Evolutionary conservation across 2,113 vertebrate species (phyloP), one percentile per base, ranked within the genome.

Genomic region (Gymnogyps californianus): DNA sequence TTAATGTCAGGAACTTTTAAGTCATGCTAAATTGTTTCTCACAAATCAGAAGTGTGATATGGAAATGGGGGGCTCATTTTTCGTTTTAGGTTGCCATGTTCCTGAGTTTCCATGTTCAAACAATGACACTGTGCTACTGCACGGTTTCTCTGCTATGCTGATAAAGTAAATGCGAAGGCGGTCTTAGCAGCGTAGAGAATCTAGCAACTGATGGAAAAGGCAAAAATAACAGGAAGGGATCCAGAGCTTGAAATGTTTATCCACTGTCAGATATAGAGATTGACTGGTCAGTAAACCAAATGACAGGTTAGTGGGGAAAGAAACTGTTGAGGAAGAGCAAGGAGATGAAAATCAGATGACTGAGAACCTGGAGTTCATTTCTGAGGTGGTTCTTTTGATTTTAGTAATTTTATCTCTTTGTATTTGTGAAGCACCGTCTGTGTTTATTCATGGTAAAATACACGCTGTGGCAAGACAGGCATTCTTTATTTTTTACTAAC

Each of bases 401-500:
- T 90, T 24, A 61, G 26, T 62, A 38, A 36, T 79, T 84, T 64
- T 34, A 22, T 61, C 64, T 55, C 26, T 67, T 51, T 65, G 16
- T 31, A 2, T 66, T 40, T 42, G n/a, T 80, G 70, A 71, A 71
- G 31, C 21, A 34, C 9, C 8, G 0, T 13, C 70, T 80, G 11
- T 34, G 28, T 58, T 78, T 65, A 34, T 12, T 75, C 28, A 9
- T 7, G 20, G n/a, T 51, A 55, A 83, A 67, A 67, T n/a, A n/a
- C 32, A 40, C 0, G 0, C n/a, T 74, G 54, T 34, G 0, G 0
- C 24, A 55, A 44, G 59, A 46, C 59, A 61, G 31, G 16, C 2
- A 3, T 52, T 76, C 25, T 71, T 40, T 34, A 32, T 76, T 76
- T 55, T 47, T 71, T 51, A 9, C 46, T n/a, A n/a, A 44, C 8